phyloP scores from a whole-genome alignment of 2,888 invertebrate genomes.

The Blomia tropicalis region DNA sequence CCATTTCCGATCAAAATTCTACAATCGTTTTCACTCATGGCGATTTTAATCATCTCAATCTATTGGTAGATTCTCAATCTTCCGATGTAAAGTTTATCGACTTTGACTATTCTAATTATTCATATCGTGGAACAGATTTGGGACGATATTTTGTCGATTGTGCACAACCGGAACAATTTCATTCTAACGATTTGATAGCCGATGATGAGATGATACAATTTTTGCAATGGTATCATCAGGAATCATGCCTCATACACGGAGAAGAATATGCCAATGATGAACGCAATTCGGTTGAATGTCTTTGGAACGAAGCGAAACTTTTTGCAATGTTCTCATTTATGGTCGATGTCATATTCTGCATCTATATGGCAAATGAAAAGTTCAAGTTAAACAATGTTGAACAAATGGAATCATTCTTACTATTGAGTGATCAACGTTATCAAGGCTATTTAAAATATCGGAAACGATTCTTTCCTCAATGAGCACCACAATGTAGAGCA shows the following conservation, averaged over 20 bases:
- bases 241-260: slow-evolving; percentile 1
- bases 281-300: neutral
- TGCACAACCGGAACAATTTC: neutral
- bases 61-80: neutral
- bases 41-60: slow-evolving; percentile 17
- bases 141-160: slow-evolving; percentile 12
- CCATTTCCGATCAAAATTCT: neutral
- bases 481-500: too few species aligned
- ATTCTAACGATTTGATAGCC: slow-evolving; percentile 57
- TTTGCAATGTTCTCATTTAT: slow-evolving; percentile 53
- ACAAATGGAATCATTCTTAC: neutral
- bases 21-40: slow-evolving; percentile 17
- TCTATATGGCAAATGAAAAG: neutral
- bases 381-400: neutral
- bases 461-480: neutral
- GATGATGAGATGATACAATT: slow-evolving; percentile 31
- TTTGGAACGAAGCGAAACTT: slow-evolving; percentile 70
- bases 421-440: neutral
- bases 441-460: neutral
- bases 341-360: slow-evolving; percentile 16
- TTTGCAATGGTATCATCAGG: neutral
- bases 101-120: slow-evolving; percentile 18
- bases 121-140: slow-evolving; percentile 9
- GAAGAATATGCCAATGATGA: slow-evolving; percentile 2
- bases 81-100: neutral